Evolutionary conservation across 2,888 invertebrate genomes (phyloP).

Genomic region (Miltochrista miniata): DNA sequence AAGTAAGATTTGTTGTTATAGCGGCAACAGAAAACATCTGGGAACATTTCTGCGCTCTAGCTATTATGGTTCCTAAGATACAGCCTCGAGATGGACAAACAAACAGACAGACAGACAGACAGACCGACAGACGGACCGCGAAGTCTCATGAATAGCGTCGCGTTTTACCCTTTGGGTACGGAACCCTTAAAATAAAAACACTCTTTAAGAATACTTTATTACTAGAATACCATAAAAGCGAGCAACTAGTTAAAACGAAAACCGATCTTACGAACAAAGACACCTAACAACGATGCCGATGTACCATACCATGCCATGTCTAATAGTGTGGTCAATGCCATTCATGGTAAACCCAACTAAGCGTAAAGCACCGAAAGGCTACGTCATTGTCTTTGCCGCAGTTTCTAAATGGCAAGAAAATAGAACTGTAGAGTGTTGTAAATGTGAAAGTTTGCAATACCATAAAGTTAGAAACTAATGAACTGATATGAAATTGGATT

Average conservation of each 20-base stretch:
- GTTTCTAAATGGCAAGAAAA: slow-evolving; percentile 29
- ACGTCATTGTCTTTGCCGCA: slow-evolving; percentile 27
- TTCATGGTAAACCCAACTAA: slow-evolving; percentile 37
- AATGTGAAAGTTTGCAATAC: neutral
- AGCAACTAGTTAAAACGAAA: slow-evolving; percentile 24
- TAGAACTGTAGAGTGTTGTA: slow-evolving; percentile 1
- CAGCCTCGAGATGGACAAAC: too few species aligned
- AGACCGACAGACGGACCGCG: too few species aligned
- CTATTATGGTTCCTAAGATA: too few species aligned
- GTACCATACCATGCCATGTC: slow-evolving; percentile 36
- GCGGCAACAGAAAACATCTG: too few species aligned
- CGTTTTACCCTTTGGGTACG: too few species aligned
- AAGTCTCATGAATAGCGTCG: too few species aligned
- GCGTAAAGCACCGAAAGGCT: slow-evolving; percentile 36
- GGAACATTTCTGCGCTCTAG: too few species aligned
- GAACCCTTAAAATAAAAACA: too few species aligned
- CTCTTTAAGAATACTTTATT: slow-evolving; percentile 3
- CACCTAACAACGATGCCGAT: slow-evolving; percentile 37
- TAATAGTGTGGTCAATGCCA: slow-evolving; percentile 51
- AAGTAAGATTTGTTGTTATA: too few species aligned
- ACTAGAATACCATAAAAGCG: slow-evolving; percentile 17
- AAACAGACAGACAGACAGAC: too few species aligned
- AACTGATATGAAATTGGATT: too few species aligned
- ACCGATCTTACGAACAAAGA: slow-evolving; percentile 37
- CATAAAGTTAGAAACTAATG: too few species aligned